These are phyloP conservation scores for Dysdera silvatica DNA, from an alignment of 1,140 invertebrate genomes.

Conservation along the genomic window DNA sequence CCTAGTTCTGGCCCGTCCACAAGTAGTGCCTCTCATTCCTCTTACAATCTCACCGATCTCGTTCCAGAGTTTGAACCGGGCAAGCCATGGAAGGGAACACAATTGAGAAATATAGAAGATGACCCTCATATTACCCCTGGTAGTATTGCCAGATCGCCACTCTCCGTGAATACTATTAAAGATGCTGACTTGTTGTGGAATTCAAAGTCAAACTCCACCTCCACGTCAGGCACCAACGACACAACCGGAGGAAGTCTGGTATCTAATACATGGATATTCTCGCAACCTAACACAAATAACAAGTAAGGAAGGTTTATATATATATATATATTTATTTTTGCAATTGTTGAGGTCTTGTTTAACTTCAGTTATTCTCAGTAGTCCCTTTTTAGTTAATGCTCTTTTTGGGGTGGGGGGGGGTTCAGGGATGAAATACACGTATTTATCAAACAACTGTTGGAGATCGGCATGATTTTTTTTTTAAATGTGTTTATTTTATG, in stretches of 20 bases:
- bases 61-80: slow-evolving; percentile 97
- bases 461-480: too few species aligned
- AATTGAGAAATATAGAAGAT: slow-evolving; percentile 92
- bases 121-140: slow-evolving; percentile 95
- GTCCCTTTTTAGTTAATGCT: too few species aligned
- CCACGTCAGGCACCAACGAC: neutral
- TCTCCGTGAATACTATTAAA: slow-evolving; percentile 77
- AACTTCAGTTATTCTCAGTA: too few species aligned
- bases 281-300: slow-evolving; percentile 60
- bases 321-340: too few species aligned
- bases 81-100: slow-evolving; percentile 87
- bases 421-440: too few species aligned
- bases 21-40: neutral
- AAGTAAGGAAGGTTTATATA: too few species aligned
- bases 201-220: slow-evolving; percentile 49
- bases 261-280: slow-evolving; percentile 82
- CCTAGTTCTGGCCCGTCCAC: neutral
- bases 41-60: slow-evolving; percentile 68
- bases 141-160: slow-evolving; percentile 78
- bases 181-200: slow-evolving; percentile 68
- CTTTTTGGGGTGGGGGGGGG: too few species aligned
- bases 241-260: slow-evolving; percentile 56
- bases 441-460: too few species aligned
- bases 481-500: too few species aligned
- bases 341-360: too few species aligned